Percentiles rank a stretch among this genome's conserved stretches.
phyloP scores from a whole-genome alignment of 2,888 invertebrate genomes.

The Drosophila bunnanda region DNA sequence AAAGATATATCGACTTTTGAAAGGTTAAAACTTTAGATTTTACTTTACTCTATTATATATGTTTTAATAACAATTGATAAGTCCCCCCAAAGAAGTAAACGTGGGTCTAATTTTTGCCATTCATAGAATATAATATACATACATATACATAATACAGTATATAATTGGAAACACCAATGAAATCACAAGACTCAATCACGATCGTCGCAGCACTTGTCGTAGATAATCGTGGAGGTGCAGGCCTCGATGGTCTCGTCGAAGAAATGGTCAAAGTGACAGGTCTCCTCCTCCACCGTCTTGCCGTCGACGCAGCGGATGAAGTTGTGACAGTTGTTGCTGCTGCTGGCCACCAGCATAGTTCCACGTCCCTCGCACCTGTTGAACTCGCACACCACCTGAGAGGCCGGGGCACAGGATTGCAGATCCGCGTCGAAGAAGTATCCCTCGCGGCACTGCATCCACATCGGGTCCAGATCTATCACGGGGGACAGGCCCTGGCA shows the following conservation, averaged over 20 bases:
- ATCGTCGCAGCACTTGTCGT: constrained; percentile 71
- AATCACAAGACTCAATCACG: constrained; percentile 45
- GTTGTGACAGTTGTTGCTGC: constrained; percentile 74
- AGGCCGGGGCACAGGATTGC: constrained; percentile 59
- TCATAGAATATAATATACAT: constrained; percentile 9
- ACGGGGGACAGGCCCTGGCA: constrained; percentile 59
- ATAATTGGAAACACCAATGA: background rate
- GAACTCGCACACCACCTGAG: constrained; percentile 62
- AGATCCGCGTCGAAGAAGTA: constrained; percentile 64
- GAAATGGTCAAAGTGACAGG: constrained; percentile 74
- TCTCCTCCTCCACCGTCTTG: constrained; percentile 34
- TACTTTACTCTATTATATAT: too few relatives aligned
- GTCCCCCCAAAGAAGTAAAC: background rate
- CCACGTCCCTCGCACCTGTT: constrained; percentile 83
- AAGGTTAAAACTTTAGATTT: background rate
- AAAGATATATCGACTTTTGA: background rate
- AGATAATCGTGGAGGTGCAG: constrained; percentile 63
- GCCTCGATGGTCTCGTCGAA: constrained; percentile 73
- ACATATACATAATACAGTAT: too few relatives aligned
- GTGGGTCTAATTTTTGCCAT: background rate
- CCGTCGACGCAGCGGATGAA: constrained; percentile 69
- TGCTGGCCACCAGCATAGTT: constrained; percentile 64
- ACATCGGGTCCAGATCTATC: constrained; percentile 67
- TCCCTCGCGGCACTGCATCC: constrained; percentile 75
- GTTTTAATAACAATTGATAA: background rate